phyloP scores from a whole-genome alignment of 2,797 vertebrate species.

The Rhabdomys pumilio region DNA sequence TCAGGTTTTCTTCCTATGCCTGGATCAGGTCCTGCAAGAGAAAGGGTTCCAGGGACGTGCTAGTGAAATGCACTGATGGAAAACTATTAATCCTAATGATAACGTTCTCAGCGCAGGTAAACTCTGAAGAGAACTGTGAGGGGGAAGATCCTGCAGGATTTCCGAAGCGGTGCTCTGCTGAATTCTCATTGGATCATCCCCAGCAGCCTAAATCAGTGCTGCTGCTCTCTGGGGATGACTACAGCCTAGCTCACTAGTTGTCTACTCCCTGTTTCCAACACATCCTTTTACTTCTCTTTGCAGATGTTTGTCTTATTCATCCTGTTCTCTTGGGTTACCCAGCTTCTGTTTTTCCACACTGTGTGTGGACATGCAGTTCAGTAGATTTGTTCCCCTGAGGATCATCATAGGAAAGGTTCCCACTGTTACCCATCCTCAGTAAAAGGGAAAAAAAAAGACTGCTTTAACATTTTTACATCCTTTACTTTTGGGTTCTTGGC shows the following conservation, averaged over 20 bases:
- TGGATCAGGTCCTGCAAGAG: not conserved
- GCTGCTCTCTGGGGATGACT: slow-evolving; percentile 74
- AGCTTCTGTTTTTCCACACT: slow-evolving; percentile 23
- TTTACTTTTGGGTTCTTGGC: slow-evolving; percentile 41
- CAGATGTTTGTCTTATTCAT: not conserved
- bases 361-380: not conserved
- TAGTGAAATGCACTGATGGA: slow-evolving; percentile 49
- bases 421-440: not conserved
- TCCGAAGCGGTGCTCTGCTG: slow-evolving; percentile 65
- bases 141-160: slow-evolving; percentile 60
- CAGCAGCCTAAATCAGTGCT: slow-evolving; percentile 57
- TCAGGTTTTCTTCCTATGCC: not conserved
- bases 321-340: not conserved
- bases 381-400: slow-evolving; percentile 71
- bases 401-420: slow-evolving; percentile 51
- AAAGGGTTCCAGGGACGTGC: slow-evolving; percentile 44
- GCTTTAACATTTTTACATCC: slow-evolving; percentile 67
- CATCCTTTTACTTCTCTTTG: slow-evolving; percentile 19
- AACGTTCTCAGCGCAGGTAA: slow-evolving; percentile 34
- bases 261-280: slow-evolving; percentile 23
- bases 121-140: slow-evolving; percentile 60
- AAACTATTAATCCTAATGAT: slow-evolving; percentile 41
- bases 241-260: slow-evolving; percentile 64
- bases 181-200: slow-evolving; percentile 82
- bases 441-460: not conserved